Percentiles rank a stretch among this genome's conserved stretches.
Evolutionary conservation across 2,113 vertebrate genomes (phyloP).

Genomic region (Theristicus caerulescens): DNA sequence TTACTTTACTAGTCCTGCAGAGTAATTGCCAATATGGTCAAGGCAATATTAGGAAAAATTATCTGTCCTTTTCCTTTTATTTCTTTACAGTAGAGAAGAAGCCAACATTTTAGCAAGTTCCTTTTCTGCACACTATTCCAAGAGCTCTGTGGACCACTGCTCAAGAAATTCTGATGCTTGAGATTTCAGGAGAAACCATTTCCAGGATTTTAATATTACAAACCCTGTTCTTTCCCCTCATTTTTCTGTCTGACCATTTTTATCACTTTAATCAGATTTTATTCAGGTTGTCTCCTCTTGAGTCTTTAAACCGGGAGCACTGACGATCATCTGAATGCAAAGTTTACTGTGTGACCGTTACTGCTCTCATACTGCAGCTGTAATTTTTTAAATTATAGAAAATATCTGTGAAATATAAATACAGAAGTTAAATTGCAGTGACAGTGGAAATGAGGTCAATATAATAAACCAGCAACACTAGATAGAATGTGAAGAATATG

Average conservation of each 20-base stretch:
- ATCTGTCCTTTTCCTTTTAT: neutral
- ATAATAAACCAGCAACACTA: constrained; percentile 43
- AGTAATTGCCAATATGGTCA: neutral
- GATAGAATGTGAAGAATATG: constrained; percentile 25
- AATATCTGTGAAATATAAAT: constrained; percentile 60
- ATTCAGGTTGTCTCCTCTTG: constrained; percentile 30
- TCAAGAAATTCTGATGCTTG: neutral
- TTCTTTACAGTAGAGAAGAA: neutral
- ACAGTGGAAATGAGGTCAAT: constrained; percentile 42
- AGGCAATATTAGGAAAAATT: neutral
- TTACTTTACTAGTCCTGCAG: neutral
- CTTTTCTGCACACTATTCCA: neutral
- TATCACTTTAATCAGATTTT: constrained; percentile 40
- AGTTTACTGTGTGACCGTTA: constrained; percentile 27
- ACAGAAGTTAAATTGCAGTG: constrained; percentile 48
- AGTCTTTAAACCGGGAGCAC: constrained; percentile 5
- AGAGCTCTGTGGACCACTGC: neutral
- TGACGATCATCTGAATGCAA: neutral
- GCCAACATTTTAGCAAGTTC: neutral
- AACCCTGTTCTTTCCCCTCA: neutral
- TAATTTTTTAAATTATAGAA: constrained; percentile 52
- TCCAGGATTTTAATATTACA: neutral
- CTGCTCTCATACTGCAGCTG: neutral
- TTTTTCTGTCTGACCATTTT: constrained; percentile 36
- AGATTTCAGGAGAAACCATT: neutral